A percentile compares a stretch with the other conserved stretches of the same genome.
Evolutionary conservation across 2,113 vertebrate species (phyloP).

Genomic region (Daubentonia madagascariensis): DNA sequence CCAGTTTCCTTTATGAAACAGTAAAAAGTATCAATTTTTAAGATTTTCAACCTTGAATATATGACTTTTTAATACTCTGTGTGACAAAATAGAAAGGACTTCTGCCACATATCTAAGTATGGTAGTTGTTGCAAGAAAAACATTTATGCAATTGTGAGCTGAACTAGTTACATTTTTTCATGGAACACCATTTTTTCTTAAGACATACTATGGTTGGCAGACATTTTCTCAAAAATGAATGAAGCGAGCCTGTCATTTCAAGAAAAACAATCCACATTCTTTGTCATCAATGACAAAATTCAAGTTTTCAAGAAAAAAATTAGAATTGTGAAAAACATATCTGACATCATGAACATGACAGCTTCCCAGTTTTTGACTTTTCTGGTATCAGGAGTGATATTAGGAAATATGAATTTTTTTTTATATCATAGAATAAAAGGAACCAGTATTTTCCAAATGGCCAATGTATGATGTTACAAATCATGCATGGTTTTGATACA

Average conservation of each 20-base stretch:
- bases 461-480: neutral
- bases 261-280: neutral
- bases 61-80: neutral
- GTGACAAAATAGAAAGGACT: neutral
- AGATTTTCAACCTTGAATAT: neutral
- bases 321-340: slow-evolving; percentile 29
- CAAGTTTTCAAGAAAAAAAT: neutral
- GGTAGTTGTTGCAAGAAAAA: neutral
- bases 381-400: neutral
- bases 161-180: neutral
- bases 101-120: neutral
- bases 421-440: neutral
- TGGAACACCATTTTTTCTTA: neutral
- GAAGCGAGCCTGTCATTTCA: neutral
- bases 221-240: slow-evolving; percentile 31
- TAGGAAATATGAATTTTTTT: neutral
- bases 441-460: neutral
- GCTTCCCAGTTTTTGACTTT: neutral
- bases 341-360: neutral
- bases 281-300: slow-evolving; percentile 35
- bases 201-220: neutral
- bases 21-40: neutral
- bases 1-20: neutral
- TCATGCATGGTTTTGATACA: neutral
- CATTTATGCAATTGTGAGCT: neutral